Evolutionary conservation across 2,888 invertebrate genomes (phyloP).

Genomic region (Heliconius ismenius): DNA sequence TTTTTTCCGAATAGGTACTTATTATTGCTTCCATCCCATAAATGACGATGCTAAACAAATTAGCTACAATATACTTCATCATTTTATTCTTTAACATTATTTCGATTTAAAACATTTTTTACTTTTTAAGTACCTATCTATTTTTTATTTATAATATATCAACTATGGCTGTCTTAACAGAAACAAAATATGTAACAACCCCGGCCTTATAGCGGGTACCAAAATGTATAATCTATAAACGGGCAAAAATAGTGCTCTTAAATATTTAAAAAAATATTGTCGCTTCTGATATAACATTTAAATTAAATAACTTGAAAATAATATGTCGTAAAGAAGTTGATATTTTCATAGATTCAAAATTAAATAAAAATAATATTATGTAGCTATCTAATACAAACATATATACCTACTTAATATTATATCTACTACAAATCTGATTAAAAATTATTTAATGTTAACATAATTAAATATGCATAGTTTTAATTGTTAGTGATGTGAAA

Average conservation of each 20-base stretch:
- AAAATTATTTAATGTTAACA: too few relatives aligned
- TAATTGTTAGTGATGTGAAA: slow-evolving; percentile 24
- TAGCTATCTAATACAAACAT: background rate
- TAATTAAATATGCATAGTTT: background rate
- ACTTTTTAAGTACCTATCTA: background rate
- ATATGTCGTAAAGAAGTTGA: background rate
- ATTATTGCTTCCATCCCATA: slow-evolving; percentile 58
- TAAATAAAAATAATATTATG: background rate
- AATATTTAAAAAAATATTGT: slow-evolving; percentile 68
- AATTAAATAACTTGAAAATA: background rate
- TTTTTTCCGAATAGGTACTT: slow-evolving; percentile 46
- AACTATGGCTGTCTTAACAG: slow-evolving; percentile 24
- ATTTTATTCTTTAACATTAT: background rate
- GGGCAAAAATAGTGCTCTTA: slow-evolving; percentile 67
- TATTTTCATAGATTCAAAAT: background rate
- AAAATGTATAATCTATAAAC: slow-evolving; percentile 41
- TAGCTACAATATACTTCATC: slow-evolving; percentile 19
- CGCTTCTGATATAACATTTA: slow-evolving; percentile 48
- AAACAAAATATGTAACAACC: slow-evolving; percentile 40
- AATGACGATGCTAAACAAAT: slow-evolving; percentile 32
- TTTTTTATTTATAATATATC: slow-evolving; percentile 3
- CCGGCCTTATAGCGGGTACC: slow-evolving; percentile 20
- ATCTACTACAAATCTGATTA: background rate
- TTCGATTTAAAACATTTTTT: background rate
- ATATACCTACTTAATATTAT: background rate